Evolutionary conservation across 2,113 vertebrate species (phyloP).

Genomic region (Cnemophilus loriae): DNA sequence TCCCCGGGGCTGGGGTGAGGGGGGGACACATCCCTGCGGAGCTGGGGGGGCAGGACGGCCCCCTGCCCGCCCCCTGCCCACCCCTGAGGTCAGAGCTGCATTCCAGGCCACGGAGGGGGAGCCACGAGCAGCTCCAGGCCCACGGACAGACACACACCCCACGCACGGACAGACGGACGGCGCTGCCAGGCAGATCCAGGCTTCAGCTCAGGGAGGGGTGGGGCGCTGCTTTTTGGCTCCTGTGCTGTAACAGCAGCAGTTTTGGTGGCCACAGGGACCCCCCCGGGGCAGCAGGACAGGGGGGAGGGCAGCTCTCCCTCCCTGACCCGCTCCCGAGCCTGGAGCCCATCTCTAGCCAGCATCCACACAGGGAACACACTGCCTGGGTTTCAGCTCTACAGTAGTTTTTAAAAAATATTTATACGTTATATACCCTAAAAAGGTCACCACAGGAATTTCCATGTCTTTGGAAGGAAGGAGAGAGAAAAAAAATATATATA

Average conservation of each 20-base stretch:
- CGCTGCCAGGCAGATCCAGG: neutral
- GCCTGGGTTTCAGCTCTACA: conserved; percentile 47
- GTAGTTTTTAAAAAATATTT: conserved; percentile 62
- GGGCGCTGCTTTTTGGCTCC: neutral
- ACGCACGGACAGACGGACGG: neutral
- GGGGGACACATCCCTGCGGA: neutral
- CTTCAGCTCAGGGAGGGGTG: neutral
- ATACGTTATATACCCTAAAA: conserved; percentile 24
- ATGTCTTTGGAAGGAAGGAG: conserved; percentile 32
- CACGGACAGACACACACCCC: neutral
- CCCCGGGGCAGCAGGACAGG: neutral
- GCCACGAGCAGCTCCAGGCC: neutral
- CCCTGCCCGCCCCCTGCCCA: no score
- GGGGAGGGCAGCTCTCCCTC: neutral
- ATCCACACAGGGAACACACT: neutral
- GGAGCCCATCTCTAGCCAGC: neutral
- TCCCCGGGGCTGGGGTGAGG: accelerated
- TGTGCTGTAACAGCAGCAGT: neutral
- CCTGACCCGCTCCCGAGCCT: neutral
- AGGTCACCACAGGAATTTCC: conserved; percentile 63
- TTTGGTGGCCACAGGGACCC: neutral
- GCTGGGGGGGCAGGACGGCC: neutral
- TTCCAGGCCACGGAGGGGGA: neutral
- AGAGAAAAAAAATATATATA: neutral
- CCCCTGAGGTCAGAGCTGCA: conserved; percentile 30